Base-by-base conservation (phyloP, 2,797 vertebrate genomes). In the Sebastes minor region DNA sequence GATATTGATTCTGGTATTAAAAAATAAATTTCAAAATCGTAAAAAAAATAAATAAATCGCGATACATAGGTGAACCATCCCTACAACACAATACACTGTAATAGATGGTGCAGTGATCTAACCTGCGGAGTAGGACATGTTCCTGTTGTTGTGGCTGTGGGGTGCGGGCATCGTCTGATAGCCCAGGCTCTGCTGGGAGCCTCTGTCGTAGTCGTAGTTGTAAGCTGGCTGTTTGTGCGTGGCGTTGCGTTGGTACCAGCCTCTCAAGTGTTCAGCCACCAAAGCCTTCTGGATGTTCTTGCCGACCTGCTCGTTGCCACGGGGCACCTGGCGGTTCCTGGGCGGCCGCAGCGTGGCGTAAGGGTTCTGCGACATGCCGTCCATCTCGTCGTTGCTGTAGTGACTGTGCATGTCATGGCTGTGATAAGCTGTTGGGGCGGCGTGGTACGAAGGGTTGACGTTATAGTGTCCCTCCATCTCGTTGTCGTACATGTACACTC, bases 181-280 rank as follows among this genome's bases (percentile, higher is more conserved):
- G 53, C 96, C 96, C 82, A 98, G 86, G 86, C 94, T 96, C 72
- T 97, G 97, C 85, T 97, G 97, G 0, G 97, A 96, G 1, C 95
- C 97, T 79, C 97, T 88, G 80, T 99, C 97, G 0, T 96, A 95
- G 76, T 98, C 97, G 4, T 91, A 94, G 67, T 80, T 74, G 68
- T 96, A 95, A 35, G 92, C 88, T 0, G 94, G 80, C 88, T 96
- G 98, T 86, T 96, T 98, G 14, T 96, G 95, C 22, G 93, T 88
- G 0, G 97, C 93, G 84, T 97, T 98, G 52, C 98, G 97, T 9
- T 98, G 96, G 95, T 99, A 99, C 98, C 98, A 99, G 84, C 97
- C 98, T 30, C 96, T 96, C 78, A 99, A 92, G 73, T 99, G 98
- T 87, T 98, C 97, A 0, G 97, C 97, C 71, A 99, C 98, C 88